Evolutionary conservation across 2,888 invertebrate species (phyloP).

Genomic region (Torymus auratus): DNA sequence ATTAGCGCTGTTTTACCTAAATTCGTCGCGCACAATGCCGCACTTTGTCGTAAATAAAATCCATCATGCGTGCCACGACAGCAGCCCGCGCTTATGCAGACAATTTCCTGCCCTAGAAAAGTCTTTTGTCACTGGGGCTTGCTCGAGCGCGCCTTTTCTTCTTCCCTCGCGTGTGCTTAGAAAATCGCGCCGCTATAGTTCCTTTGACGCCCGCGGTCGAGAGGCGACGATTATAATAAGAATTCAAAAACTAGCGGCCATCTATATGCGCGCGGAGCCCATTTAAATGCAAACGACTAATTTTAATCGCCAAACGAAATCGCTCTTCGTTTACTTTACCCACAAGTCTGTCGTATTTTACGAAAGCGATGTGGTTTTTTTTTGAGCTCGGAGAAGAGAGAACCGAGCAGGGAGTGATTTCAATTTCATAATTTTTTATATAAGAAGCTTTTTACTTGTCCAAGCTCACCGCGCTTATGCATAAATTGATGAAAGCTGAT

Average conservation of each 20-base stretch:
- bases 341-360: neutral
- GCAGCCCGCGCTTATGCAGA: constrained; percentile 5
- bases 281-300: constrained; percentile 43
- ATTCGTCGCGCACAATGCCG: constrained; percentile 24
- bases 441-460: too few relatives aligned
- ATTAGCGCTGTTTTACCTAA: constrained; percentile 34
- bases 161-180: neutral
- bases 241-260: constrained; percentile 14
- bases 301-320: constrained; percentile 27
- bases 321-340: constrained; percentile 1
- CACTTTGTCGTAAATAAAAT: constrained; percentile 45
- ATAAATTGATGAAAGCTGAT: too few relatives aligned
- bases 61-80: constrained; percentile 12
- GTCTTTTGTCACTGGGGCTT: constrained; percentile 42
- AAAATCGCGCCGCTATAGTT: too few relatives aligned
- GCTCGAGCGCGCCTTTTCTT: constrained; percentile 29
- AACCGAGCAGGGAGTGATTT: too few relatives aligned
- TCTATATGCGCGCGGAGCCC: neutral
- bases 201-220: too few relatives aligned
- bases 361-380: too few relatives aligned
- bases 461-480: too few relatives aligned
- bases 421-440: too few relatives aligned
- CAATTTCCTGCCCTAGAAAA: constrained; percentile 56
- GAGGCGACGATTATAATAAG: constrained; percentile 21
- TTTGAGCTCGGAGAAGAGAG: too few relatives aligned